Evolutionary conservation across 2,113 vertebrate species (phyloP), one percentile per base, ranked within the genome.

Genomic region (Daubentonia madagascariensis): DNA sequence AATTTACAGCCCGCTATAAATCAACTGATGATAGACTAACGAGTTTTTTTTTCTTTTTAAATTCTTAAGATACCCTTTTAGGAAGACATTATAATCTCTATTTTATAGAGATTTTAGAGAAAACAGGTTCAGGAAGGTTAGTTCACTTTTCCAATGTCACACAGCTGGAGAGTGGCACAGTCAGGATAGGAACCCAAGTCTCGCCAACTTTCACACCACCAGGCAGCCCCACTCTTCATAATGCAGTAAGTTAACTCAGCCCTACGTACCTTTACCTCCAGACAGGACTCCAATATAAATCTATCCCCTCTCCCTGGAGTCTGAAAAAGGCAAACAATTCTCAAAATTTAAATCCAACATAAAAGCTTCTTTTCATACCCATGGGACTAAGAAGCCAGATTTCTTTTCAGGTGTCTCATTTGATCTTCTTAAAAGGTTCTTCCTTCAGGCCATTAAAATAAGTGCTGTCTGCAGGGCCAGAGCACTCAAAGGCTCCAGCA

Each of bases 371-470:
- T 96, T 95, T 84, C 89, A 48, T 94, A 52, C 81, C 59, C 63
- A 40, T 17, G 89, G 25, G 72, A 78, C 45, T 70, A 63, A 91
- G 86, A 94, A 92, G 61, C 18, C 37, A 68, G 52, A 67, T 88
- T 89, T 95, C 80, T 37, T 97, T 96, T 61, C 48, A 59, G 91
- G 75, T 96, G 59, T 76, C 50, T 94, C 84, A 95, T 96, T 92
- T 96, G 87, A 96, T 97, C 92, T 97, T 76, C 80, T 96, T 96
- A 95, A 98, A 97, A 95, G 84, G 40, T 79, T 75, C 45, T 75
- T 96, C 59, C 43, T 95, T 59, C 3, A 25, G 76, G 52, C 87
- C 92, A 93, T 94, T 97, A 81, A 94, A 94, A 92, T 48, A 80
- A 98, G 59, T 85, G 63, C 65, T 40, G 11, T 91, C 78, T 92